These are phyloP conservation scores for Gallinago jamesoni DNA, from an alignment of 2,113 vertebrate genomes.

Conservation along the genomic window DNA sequence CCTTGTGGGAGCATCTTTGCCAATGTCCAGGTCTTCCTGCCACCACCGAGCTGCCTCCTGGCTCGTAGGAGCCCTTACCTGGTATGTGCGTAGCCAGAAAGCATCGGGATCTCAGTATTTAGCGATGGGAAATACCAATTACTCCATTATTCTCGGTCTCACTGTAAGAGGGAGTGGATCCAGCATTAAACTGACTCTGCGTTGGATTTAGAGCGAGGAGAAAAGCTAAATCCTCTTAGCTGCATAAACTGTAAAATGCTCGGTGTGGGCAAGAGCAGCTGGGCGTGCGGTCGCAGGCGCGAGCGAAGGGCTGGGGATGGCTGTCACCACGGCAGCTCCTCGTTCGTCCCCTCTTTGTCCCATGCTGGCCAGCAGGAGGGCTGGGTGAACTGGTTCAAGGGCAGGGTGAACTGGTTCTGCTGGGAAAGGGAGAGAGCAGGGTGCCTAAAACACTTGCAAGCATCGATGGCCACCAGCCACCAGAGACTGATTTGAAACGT, in stretches of 20 bases:
- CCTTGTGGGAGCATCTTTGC: not conserved
- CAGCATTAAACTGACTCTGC: rapidly evolving
- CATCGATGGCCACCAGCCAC: not conserved
- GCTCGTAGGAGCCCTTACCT: not conserved
- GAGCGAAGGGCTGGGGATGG: not conserved
- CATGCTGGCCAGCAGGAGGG: not conserved
- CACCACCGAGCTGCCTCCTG: not conserved
- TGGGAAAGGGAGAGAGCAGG: not conserved
- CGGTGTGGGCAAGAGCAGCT: not conserved
- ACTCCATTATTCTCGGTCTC: not conserved
- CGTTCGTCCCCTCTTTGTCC: not conserved
- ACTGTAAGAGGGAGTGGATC: not conserved
- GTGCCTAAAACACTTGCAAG: not conserved
- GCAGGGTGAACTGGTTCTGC: not conserved
- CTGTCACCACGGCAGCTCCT: rapidly evolving
- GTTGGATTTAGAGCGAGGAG: not conserved
- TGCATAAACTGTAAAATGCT: not conserved
- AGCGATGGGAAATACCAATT: not conserved
- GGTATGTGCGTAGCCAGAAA: not conserved
- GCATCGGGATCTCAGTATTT: rapidly evolving
- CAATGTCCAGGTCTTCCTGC: not conserved
- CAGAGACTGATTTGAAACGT: rapidly evolving
- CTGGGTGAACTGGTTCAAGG: not conserved
- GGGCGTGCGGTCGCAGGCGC: rapidly evolving
- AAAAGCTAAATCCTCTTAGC: constrained; percentile 26